A percentile compares a stretch with the other conserved stretches of the same genome.
Conservation (phyloP, 1,140 invertebrate genomes). For the Thalassaphorura encarpata region DNA sequence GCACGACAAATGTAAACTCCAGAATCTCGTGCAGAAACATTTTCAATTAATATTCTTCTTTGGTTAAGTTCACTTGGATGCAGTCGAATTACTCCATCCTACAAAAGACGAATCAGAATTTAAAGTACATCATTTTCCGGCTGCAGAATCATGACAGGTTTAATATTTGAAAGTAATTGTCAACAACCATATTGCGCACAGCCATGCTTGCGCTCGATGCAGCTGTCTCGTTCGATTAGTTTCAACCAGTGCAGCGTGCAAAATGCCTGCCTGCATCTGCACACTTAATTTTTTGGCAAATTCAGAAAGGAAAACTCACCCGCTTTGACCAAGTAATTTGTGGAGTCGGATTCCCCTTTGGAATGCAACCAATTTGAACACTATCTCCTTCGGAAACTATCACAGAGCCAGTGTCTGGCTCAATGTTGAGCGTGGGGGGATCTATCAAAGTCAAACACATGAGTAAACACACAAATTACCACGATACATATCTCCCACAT, state of each 20-base stretch:
- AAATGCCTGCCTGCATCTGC: no score
- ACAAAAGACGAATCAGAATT: neutral
- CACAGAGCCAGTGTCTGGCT: constrained; percentile 14
- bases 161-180: no score
- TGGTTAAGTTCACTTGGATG: neutral
- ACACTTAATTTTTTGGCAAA: no score
- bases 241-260: no score
- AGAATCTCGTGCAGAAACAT: constrained; percentile 21
- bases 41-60: neutral
- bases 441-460: constrained; percentile 9
- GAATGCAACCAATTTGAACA: constrained; percentile 27
- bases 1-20: constrained; percentile 52
- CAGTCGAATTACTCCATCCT: neutral
- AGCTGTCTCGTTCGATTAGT: no score
- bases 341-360: constrained; percentile 26
- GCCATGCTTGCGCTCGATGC: no score
- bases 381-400: constrained; percentile 19
- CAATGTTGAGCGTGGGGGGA: constrained; percentile 13
- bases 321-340: constrained; percentile 21
- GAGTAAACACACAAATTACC: neutral
- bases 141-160: no score
- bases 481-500: neutral
- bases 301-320: constrained; percentile 20
- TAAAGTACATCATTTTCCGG: no score
- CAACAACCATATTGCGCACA: no score